Conservation (phyloP, 1,140 invertebrate genomes). For the Telenomus remus region DNA sequence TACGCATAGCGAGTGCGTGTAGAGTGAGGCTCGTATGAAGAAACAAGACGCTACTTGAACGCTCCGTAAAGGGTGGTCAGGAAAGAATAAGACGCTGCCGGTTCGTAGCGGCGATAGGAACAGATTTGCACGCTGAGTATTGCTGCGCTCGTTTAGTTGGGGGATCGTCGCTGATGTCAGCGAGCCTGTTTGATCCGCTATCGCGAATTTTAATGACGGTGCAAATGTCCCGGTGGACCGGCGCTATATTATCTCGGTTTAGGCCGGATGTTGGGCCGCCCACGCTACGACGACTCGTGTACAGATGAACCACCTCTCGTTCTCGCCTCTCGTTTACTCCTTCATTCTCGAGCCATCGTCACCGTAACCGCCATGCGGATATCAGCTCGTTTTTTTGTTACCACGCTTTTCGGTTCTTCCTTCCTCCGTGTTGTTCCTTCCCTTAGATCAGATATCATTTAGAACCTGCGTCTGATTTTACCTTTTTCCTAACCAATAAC, state of each 20-base stretch:
- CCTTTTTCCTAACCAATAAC: slow-evolving; percentile 34
- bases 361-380: slow-evolving; percentile 19
- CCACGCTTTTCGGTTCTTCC: slow-evolving; percentile 34
- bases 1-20: slow-evolving; percentile 69
- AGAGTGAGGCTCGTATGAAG: slow-evolving; percentile 54
- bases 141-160: slow-evolving; percentile 72
- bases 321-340: slow-evolving; percentile 38
- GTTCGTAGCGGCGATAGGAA: slow-evolving; percentile 40
- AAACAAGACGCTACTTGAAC: slow-evolving; percentile 56
- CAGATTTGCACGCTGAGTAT: slow-evolving; percentile 63
- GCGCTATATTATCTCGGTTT: slow-evolving; percentile 75
- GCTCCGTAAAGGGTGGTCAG: slow-evolving; percentile 56
- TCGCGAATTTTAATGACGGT: slow-evolving; percentile 77
- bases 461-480: slow-evolving; percentile 32
- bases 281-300: slow-evolving; percentile 63
- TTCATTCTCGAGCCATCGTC: slow-evolving; percentile 32
- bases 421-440: slow-evolving; percentile 17
- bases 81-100: slow-evolving; percentile 44
- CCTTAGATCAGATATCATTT: slow-evolving; percentile 48
- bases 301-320: slow-evolving; percentile 29
- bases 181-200: slow-evolving; percentile 75
- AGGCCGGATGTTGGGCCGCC: slow-evolving; percentile 75
- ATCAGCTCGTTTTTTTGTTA: slow-evolving; percentile 39
- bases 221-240: slow-evolving; percentile 73
- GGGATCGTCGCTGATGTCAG: slow-evolving; percentile 72